Conservation (phyloP, 2,888 invertebrate species). For the Oligia strigilis region DNA sequence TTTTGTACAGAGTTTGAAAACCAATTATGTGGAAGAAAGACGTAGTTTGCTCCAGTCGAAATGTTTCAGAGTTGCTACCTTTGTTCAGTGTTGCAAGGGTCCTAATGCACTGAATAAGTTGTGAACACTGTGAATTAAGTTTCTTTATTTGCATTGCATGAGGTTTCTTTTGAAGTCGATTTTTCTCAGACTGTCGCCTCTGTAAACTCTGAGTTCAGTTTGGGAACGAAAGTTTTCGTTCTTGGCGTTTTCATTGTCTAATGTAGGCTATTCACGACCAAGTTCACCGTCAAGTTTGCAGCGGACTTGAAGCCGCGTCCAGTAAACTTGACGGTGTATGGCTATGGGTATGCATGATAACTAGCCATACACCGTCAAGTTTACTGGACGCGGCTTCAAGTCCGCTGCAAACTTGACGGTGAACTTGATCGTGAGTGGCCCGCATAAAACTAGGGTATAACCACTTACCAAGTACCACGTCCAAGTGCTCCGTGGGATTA, state of each 20-base stretch:
- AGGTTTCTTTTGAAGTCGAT: slow-evolving; percentile 51
- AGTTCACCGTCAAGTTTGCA: too few relatives aligned
- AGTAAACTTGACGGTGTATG: too few relatives aligned
- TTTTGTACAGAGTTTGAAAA: slow-evolving; percentile 77
- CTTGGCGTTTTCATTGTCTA: slow-evolving; percentile 24
- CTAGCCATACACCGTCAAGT: too few relatives aligned
- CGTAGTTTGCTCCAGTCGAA: slow-evolving; percentile 50
- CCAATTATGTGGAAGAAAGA: slow-evolving; percentile 78
- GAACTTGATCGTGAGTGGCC: too few relatives aligned
- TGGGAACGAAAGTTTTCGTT: slow-evolving; percentile 21
- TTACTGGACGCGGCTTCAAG: too few relatives aligned
- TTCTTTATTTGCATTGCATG: slow-evolving; percentile 62
- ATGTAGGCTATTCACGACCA: too few relatives aligned
- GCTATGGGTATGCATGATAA: too few relatives aligned
- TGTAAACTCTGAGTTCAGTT: slow-evolving; percentile 39
- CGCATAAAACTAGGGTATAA: slow-evolving; percentile 1
- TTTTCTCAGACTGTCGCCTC: slow-evolving; percentile 33
- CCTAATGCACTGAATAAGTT: slow-evolving; percentile 63
- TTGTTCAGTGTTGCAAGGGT: slow-evolving; percentile 43
- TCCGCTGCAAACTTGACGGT: too few relatives aligned
- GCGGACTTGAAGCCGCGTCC: too few relatives aligned
- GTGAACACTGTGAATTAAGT: slow-evolving; percentile 60
- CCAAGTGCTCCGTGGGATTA: neutral
- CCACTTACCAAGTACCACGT: slow-evolving; percentile 6
- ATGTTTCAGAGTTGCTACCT: slow-evolving; percentile 50